Conservation (phyloP, 2,797 vertebrate species). For the Brotogeris chrysoptera region DNA sequence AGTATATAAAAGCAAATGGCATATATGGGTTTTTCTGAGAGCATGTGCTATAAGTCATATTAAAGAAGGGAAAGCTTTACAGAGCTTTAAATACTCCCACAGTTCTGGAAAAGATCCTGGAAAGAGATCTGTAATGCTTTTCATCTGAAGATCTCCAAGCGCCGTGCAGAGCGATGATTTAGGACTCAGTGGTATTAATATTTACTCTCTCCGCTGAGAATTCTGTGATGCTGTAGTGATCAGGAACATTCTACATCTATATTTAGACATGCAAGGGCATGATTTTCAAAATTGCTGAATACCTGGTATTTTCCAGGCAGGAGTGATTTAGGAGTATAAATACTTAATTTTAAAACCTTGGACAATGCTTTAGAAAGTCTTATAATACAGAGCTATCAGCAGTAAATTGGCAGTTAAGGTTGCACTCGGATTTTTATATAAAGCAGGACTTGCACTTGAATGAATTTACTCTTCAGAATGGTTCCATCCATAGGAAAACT, state of each 20-base stretch:
- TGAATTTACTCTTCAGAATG: background rate
- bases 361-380: background rate
- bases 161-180: background rate
- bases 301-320: background rate
- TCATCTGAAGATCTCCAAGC: background rate
- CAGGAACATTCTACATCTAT: background rate
- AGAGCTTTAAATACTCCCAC: slow-evolving; percentile 29
- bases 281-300: slow-evolving; percentile 9
- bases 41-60: background rate
- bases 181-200: background rate
- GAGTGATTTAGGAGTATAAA: slow-evolving; percentile 9
- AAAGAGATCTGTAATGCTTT: background rate
- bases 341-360: background rate
- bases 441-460: background rate
- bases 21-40: background rate
- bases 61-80: slow-evolving; percentile 14
- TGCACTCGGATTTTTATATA: background rate
- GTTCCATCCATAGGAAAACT: background rate
- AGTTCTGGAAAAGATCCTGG: background rate
- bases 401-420: background rate
- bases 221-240: background rate
- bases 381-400: background rate
- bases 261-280: background rate
- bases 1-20: background rate
- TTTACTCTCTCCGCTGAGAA: background rate